Evolutionary conservation across 2,797 vertebrate species (phyloP), one percentile per base, ranked within the genome.

Genomic region (Novumbra hubbsi): DNA sequence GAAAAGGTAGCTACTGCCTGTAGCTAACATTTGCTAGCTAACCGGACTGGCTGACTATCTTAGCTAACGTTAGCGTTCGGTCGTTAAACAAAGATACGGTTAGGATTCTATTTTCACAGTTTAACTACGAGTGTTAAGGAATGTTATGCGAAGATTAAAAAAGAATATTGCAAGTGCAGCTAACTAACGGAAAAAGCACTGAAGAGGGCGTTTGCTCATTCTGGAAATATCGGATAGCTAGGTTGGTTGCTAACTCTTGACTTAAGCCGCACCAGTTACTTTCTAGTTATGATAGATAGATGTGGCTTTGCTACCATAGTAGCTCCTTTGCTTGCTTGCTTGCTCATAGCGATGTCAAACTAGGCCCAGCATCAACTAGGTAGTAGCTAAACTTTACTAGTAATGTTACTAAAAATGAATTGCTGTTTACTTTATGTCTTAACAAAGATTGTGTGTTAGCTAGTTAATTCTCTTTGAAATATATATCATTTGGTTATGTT

Each of bases 1-100:
- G 41, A 45, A 11, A 45, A 45, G 41, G 8, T 45, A 45, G 41
- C 41, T 45, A 45, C 41, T 45, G 41, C 14, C 41, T 45, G 41
- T 45, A 21, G 55, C 55, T 60, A 60, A 60, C 21, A 27, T 60
- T 60, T 8, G 21, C 24, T 24, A 60, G 21, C 55, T 60, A 24
- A 1, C 55, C 24, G 12, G n/a, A 60, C 55, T 60, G 19, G 6
- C 52, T 55, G 55, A 60, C 55, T 4, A 60, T 11, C 34, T 6
- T 74, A 57, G 65, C 45, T 69, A 52, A 9, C 52, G 85, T 85
- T 74, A 60, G 27, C 68, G 17, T 60, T 60, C 55, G 19, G 55
- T 27, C 50, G 50, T 70, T 52, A 30, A 67, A 24, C 69, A 80
- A 73, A 74, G 17, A 5, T 75, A 78, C 12, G 24, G 9, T 60